Conservation (phyloP, 2,113 vertebrate species). For the Lasiurus borealis region DNA sequence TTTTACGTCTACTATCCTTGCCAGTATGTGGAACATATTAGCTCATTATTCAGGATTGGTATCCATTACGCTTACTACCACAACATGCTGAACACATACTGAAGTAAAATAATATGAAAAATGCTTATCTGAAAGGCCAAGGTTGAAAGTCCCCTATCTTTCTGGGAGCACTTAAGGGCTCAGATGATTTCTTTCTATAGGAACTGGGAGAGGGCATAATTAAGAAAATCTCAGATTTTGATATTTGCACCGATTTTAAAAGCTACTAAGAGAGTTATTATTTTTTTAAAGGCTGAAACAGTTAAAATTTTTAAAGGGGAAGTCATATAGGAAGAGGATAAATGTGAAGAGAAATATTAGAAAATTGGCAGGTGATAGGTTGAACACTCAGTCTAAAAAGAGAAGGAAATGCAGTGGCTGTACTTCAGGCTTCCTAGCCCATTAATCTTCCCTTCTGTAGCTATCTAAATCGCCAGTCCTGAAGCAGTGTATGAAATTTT, state of each 20-base stretch:
- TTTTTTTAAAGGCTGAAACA: slow-evolving; percentile 79
- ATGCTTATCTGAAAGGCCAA: slow-evolving; percentile 90
- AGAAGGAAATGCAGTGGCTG: slow-evolving; percentile 13
- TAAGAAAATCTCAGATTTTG: slow-evolving; percentile 94
- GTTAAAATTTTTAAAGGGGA: slow-evolving; percentile 41
- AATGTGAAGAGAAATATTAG: slow-evolving; percentile 20
- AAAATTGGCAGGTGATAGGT: background rate
- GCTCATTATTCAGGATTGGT: background rate
- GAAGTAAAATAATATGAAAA: slow-evolving; percentile 22
- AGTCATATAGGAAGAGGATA: slow-evolving; percentile 25
- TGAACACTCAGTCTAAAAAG: slow-evolving; percentile 49
- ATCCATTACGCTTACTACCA: background rate
- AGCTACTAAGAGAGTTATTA: slow-evolving; percentile 93
- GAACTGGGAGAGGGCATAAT: slow-evolving; percentile 92
- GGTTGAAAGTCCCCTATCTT: slow-evolving; percentile 93
- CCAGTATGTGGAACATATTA: background rate
- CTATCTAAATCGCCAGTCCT: slow-evolving; percentile 64
- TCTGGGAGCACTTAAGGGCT: slow-evolving; percentile 86
- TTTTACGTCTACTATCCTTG: background rate
- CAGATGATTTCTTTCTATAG: slow-evolving; percentile 82
- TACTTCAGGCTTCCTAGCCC: slow-evolving; percentile 54
- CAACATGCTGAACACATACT: background rate
- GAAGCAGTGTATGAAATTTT: slow-evolving; percentile 73
- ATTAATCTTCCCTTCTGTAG: slow-evolving; percentile 65
- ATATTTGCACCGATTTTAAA: slow-evolving; percentile 93